Conservation (phyloP, 1,140 invertebrate genomes). For the Andricus grossulariae region DNA sequence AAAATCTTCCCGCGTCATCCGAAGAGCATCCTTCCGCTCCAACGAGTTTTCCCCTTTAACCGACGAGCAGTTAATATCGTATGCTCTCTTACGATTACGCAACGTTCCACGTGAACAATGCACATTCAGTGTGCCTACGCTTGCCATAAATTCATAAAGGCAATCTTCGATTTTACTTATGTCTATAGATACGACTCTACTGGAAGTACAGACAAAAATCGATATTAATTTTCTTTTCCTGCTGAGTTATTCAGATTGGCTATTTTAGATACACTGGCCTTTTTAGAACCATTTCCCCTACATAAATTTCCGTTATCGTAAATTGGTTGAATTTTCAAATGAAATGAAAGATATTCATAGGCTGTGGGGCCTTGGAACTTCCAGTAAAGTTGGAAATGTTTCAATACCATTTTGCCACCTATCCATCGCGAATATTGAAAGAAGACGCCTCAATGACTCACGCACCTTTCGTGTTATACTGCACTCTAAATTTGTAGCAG, state of each 20-base stretch:
- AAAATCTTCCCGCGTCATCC: conserved; percentile 41
- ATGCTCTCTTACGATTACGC: conserved; percentile 20
- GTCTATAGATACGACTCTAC: neutral
- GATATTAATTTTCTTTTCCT: too few species aligned
- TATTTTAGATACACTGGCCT: too few species aligned
- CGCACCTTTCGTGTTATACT: conserved; percentile 7
- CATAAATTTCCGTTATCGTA: too few species aligned
- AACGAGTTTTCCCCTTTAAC: conserved; percentile 31
- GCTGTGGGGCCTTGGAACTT: neutral
- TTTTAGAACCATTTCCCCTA: too few species aligned
- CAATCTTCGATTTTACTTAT: neutral
- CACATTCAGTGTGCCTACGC: conserved; percentile 12
- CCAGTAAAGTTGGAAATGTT: conserved; percentile 10
- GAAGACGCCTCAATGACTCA: conserved; percentile 25
- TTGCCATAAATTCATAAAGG: neutral
- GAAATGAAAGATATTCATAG: too few species aligned
- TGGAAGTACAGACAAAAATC: too few species aligned
- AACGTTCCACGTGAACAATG: conserved; percentile 22
- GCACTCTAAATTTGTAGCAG: conserved; percentile 7
- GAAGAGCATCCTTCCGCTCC: conserved; percentile 23
- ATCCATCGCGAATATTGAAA: neutral
- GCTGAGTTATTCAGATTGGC: too few species aligned
- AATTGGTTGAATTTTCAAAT: too few species aligned
- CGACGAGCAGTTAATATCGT: conserved; percentile 34
- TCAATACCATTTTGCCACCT: conserved; percentile 13